phyloP scores from a whole-genome alignment of 2,797 vertebrate species.

The Pangasius larnaudii region DNA sequence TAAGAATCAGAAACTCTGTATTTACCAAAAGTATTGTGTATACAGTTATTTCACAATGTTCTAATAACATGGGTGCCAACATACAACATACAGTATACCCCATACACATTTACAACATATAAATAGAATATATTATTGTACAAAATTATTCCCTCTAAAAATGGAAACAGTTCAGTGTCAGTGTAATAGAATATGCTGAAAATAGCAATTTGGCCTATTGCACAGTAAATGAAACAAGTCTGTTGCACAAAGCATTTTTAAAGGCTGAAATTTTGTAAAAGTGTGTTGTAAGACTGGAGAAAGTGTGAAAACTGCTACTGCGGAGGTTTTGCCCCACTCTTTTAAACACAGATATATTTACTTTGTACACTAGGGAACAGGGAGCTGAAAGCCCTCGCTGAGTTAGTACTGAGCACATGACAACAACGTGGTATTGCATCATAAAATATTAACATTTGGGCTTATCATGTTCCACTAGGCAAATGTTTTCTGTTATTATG shows the following conservation, averaged over 20 bases:
- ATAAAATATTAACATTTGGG: neutral
- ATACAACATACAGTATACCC: neutral
- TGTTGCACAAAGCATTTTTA: neutral
- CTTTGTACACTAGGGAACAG: neutral
- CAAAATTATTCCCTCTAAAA: neutral
- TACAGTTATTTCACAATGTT: neutral
- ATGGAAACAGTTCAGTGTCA: neutral
- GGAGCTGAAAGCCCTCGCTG: neutral
- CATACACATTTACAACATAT: neutral
- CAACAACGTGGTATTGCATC: neutral
- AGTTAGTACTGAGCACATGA: neutral
- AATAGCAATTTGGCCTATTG: neutral
- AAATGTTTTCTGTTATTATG: neutral
- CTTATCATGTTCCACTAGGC: neutral
- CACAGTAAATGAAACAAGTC: neutral
- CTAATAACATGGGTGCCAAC: neutral
- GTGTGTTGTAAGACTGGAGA: neutral
- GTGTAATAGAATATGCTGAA: neutral
- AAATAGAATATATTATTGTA: neutral
- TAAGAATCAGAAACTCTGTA: neutral
- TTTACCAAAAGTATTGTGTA: neutral
- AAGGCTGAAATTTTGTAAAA: neutral
- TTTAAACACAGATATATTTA: neutral
- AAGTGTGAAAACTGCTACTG: constrained; percentile 1
- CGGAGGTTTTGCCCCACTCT: neutral